These are phyloP conservation scores for Pteronura brasiliensis DNA, from an alignment of 2,113 vertebrate species.

Conservation along the genomic window DNA sequence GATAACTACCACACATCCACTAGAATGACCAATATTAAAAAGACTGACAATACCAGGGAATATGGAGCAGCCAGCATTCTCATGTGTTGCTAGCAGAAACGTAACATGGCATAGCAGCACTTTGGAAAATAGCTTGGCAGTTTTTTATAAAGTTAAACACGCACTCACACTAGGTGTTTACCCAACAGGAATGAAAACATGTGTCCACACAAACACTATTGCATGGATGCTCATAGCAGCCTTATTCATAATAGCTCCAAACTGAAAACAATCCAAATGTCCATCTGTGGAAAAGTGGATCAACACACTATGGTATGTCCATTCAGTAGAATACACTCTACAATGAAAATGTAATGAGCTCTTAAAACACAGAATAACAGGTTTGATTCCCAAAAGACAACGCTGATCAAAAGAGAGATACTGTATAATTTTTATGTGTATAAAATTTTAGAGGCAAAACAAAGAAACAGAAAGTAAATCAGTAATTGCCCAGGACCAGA, in stretches of 20 bases:
- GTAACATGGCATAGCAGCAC: background rate
- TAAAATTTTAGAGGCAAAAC: background rate
- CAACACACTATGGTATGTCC: background rate
- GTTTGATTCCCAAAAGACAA: background rate
- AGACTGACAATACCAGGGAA: background rate
- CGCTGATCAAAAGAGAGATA: background rate
- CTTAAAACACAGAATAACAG: background rate
- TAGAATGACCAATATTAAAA: background rate
- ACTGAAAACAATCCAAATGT: background rate
- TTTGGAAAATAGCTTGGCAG: background rate
- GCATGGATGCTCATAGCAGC: background rate
- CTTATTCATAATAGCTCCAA: background rate
- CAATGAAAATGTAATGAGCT: background rate
- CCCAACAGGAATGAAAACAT: background rate
- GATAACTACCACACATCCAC: background rate
- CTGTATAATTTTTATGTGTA: background rate
- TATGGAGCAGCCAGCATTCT: background rate
- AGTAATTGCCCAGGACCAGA: background rate
- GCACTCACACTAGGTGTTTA: background rate
- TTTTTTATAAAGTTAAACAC: background rate
- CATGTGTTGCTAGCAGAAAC: background rate
- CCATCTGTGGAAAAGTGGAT: background rate
- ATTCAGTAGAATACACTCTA: background rate
- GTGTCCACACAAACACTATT: background rate
- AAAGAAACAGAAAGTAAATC: background rate